Conservation (phyloP, 2,113 vertebrate genomes). For the Orthonyx spaldingii region DNA sequence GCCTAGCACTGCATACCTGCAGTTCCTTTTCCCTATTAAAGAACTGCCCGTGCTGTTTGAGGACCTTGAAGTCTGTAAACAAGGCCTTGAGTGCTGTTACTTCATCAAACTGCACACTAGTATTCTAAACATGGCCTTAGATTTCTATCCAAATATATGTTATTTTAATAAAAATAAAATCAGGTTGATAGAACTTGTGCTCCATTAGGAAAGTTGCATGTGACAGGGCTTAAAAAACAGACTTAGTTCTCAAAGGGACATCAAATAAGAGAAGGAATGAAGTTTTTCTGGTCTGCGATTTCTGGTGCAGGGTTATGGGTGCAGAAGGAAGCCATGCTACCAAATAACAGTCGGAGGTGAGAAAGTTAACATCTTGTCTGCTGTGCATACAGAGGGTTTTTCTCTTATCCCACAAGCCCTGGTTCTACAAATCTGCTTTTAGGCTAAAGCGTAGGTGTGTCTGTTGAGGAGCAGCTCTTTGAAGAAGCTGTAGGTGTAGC, state of each 20-base stretch:
- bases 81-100: background rate
- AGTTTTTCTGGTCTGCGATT: background rate
- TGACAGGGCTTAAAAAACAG: background rate
- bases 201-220: background rate
- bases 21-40: background rate
- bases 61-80: background rate
- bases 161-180: background rate
- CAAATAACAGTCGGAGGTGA: background rate
- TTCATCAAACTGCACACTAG: background rate
- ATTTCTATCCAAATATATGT: accelerated
- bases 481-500: background rate
- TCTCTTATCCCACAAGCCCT: background rate
- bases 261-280: background rate
- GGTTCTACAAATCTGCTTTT: slow-evolving; percentile 3
- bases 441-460: background rate
- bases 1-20: background rate
- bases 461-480: background rate
- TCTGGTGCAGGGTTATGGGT: background rate
- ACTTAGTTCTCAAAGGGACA: background rate
- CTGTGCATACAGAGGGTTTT: background rate
- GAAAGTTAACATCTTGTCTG: background rate
- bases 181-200: background rate
- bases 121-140: background rate
- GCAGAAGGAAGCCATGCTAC: background rate
- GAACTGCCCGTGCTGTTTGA: background rate